Base-by-base conservation (phyloP, 2,888 invertebrate genomes). In the Perdita meconis region DNA sequence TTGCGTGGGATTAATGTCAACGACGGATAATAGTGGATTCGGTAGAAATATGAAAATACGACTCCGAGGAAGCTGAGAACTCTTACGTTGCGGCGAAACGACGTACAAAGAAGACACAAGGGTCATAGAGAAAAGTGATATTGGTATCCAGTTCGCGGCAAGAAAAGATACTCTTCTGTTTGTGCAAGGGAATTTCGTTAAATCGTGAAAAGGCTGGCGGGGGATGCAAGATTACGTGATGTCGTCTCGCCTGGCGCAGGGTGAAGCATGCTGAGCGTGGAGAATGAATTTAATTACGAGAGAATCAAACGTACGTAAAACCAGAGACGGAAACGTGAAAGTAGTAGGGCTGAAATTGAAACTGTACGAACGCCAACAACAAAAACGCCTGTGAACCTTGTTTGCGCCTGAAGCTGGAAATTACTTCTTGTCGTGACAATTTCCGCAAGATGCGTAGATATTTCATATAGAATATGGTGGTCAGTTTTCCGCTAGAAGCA, bases 271-370 rank as follows among this genome's bases (percentile, higher is more conserved):
- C 19, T 10, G 10, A 30, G 13, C 10, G 8, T 3, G n/a, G 24
- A 19, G 44, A 55, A 47, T 10, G 42, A 56, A 55, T 64, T 36
- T 68, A 55, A 74, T 77, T 60, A 34, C n/a, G 3, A 8, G 1
- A 19, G 36, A 77, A 64, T 55, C 30, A 59, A 57, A 67, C 38
- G 30, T 47, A 30, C 16, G 36, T 36, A 44, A 12, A 22, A 22
- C 36, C 19, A 8, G 38, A 59, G 50, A 69, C 19, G 42, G 44
- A 34, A 61, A 12, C 34, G 24, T 10, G 50, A 24, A 24, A 34
- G 61, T 47, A 63, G 70, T 57, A 53, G 56, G 51, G 64, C 30
- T 63, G 24, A 63, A 71, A 71, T 60, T 68, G 56, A 24, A 60
- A 53, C 38, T 26, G 0, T 19, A 26, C 8, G 13, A 22, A 30